Evolutionary conservation across 2,113 vertebrate species (phyloP).

Genomic region (Callocephalon fimbriatum): DNA sequence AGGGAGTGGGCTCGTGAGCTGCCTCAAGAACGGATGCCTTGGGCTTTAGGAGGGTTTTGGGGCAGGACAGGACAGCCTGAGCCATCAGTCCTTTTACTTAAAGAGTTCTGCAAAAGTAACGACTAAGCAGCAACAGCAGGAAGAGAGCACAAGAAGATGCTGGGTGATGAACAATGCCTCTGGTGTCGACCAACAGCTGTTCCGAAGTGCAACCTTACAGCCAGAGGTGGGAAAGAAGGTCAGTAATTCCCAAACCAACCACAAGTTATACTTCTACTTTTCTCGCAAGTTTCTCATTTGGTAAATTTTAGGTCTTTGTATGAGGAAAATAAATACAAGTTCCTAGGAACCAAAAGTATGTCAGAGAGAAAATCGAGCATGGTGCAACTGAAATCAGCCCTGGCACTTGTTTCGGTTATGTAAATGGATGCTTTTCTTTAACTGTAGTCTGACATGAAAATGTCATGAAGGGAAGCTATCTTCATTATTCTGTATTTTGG

Average conservation of each 20-base stretch:
- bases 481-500: not conserved
- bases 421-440: not conserved
- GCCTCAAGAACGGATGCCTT: not conserved
- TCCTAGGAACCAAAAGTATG: not conserved
- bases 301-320: not conserved
- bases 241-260: not conserved
- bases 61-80: not conserved
- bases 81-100: not conserved
- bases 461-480: not conserved
- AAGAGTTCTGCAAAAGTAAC: not conserved
- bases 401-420: not conserved
- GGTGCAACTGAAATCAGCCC: not conserved
- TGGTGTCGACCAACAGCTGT: not conserved
- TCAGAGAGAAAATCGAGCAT: not conserved
- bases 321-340: not conserved
- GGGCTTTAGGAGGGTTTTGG: not conserved
- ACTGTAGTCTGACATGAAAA: not conserved
- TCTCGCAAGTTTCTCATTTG: not conserved
- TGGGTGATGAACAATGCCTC: rapidly evolving
- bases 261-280: not conserved
- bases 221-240: not conserved
- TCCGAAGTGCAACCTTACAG: not conserved
- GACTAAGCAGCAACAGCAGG: not conserved
- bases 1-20: not conserved
- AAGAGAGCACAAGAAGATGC: not conserved